Conservation (phyloP, 35 echinoderm and acorn worm species). For the Apostichopus parvimensis region DNA sequence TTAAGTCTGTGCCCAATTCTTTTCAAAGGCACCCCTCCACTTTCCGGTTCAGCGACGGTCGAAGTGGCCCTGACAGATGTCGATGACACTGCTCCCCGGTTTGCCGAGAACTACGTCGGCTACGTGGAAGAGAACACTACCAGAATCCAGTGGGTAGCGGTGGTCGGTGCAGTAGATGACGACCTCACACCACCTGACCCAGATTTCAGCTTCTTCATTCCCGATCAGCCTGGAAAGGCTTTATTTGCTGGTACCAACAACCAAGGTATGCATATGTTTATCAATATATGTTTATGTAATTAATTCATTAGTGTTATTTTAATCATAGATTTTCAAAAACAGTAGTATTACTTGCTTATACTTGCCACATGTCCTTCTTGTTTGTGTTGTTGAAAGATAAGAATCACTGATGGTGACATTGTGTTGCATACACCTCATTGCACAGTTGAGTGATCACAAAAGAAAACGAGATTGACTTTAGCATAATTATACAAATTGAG, state of each 20-base stretch:
- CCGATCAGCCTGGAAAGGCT: not conserved
- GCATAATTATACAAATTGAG: too few relatives aligned
- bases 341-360: too few relatives aligned
- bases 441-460: too few relatives aligned
- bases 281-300: not conserved
- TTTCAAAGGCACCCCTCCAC: constrained; percentile 46
- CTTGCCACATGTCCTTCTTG: too few relatives aligned
- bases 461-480: too few relatives aligned
- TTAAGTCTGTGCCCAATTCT: not conserved
- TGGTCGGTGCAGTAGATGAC: constrained; percentile 56
- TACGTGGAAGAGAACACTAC: constrained; percentile 50
- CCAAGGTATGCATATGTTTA: not conserved
- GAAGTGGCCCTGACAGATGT: constrained; percentile 27
- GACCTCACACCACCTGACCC: constrained; percentile 40
- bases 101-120: constrained; percentile 55
- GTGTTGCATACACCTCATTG: too few relatives aligned
- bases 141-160: constrained; percentile 3
- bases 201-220: constrained; percentile 18
- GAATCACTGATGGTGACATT: too few relatives aligned
- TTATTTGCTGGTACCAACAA: constrained; percentile 23
- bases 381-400: too few relatives aligned
- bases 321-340: too few relatives aligned
- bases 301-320: too few relatives aligned
- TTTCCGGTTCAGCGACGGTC: constrained; percentile 42
- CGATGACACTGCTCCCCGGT: constrained; percentile 49